Base-by-base conservation (phyloP, 1,140 invertebrate species). In the Lepidurus apus region DNA sequence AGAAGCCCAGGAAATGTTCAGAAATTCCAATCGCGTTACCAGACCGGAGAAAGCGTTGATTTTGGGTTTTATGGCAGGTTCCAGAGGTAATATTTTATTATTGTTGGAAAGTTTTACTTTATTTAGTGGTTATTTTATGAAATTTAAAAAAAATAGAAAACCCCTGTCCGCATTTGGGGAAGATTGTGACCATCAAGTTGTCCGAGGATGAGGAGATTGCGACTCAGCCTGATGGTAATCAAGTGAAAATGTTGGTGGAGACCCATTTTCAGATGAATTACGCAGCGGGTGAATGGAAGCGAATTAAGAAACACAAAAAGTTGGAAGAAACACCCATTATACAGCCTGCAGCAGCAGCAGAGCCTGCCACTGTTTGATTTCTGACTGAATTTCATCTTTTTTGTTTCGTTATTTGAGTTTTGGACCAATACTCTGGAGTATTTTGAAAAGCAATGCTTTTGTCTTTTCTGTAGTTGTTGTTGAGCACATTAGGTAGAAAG, bases 251-350 rank as follows among this genome's bases (percentile, higher is more conserved):
- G 89, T 87, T 94, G 73, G 93, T 93, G 0, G 95, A 98, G 84
- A 96, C 93, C 13, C 95, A 96, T 85, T 97, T 97, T 88, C 95
- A 97, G 86, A 97, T 98, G 95, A 97, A 98, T 85, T 97, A 97
- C 86, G 93, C 91, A 80, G 95, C 94, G 78, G 95, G 95, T 1
- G 94, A 96, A 84, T 97, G 95, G 94, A 96, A 96, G 82, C 86
- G 93, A 47, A 93, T 97, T 76, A 94, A 95, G 83, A 97, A 96
- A 82, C 80, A 80, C 5, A 81, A 79, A 45, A 82, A 83, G 78
- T 73, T 81, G 43, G 81, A 81, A 42, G 77, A 78, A 1, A 78
- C 43, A 0, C 73, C 77, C 11, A 42, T 65, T 65, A 65, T 21
- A 21, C 53, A 65, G 21, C 21, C 53, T 47, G 10, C 45, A 47